These are phyloP conservation scores for Harpegnathos saltator DNA, from an alignment of 1,140 invertebrate species.

Conservation along the genomic window DNA sequence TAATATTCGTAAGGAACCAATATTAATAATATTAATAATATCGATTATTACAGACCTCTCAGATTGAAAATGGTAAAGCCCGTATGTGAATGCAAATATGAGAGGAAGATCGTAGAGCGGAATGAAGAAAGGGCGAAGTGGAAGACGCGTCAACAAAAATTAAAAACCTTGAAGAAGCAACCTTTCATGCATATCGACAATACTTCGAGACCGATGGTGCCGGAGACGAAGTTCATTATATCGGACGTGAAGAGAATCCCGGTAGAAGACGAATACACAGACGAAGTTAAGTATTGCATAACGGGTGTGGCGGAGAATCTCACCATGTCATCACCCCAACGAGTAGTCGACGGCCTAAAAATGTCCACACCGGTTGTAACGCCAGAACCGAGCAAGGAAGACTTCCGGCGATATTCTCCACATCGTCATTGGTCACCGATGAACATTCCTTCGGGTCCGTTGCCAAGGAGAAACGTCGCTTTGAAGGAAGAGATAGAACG, in stretches of 20 bases:
- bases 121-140: constrained; percentile 72
- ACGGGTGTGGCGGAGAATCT: constrained; percentile 63
- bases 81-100: constrained; percentile 81
- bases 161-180: constrained; percentile 70
- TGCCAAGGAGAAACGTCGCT: constrained; percentile 15
- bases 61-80: constrained; percentile 74
- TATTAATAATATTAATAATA: constrained; percentile 15
- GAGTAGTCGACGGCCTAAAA: constrained; percentile 69
- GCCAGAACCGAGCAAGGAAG: constrained; percentile 65
- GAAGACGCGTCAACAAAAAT: constrained; percentile 61
- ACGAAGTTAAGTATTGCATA: constrained; percentile 67
- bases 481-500: constrained; percentile 40
- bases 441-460: constrained; percentile 50
- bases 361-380: constrained; percentile 76
- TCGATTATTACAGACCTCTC: background rate
- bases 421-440: constrained; percentile 71
- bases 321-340: constrained; percentile 50
- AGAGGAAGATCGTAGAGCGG: constrained; percentile 76
- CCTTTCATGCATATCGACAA: constrained; percentile 61
- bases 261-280: constrained; percentile 39
- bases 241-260: constrained; percentile 68
- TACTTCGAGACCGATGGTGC: constrained; percentile 65
- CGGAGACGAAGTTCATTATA: constrained; percentile 72
- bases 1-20: background rate
- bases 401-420: constrained; percentile 30